A percentile compares a stretch with the other conserved stretches of the same genome.
Conservation (phyloP, 2,888 invertebrate species). For the Gerris lacustris region DNA sequence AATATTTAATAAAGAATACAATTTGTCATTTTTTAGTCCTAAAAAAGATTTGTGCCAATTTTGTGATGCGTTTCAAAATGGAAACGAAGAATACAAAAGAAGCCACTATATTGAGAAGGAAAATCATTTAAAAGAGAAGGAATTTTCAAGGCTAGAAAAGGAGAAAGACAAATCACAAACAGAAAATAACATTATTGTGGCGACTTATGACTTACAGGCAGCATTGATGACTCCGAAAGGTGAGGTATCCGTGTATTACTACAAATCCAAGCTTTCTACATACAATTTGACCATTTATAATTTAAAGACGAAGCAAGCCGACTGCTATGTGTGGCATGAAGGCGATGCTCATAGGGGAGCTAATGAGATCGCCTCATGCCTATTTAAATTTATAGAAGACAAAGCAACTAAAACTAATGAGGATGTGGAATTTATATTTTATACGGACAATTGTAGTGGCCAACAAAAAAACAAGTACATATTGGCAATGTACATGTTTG, state of each 20-base stretch:
- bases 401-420: not conserved
- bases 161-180: not conserved
- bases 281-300: slow-evolving; percentile 18
- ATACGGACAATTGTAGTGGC: slow-evolving; percentile 13
- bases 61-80: not conserved
- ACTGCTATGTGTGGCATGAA: slow-evolving; percentile 19
- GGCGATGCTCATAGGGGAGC: slow-evolving; percentile 14
- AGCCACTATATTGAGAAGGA: not conserved
- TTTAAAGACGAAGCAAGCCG: slow-evolving; percentile 13
- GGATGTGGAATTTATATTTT: slow-evolving; percentile 12
- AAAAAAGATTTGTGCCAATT: not conserved
- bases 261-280: slow-evolving; percentile 15
- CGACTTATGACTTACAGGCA: not conserved
- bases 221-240: slow-evolving; percentile 6
- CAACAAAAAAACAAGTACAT: slow-evolving; percentile 12
- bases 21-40: slow-evolving; percentile 23
- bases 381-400: slow-evolving; percentile 10
- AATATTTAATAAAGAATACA: slow-evolving; percentile 30
- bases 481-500: not conserved
- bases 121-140: slow-evolving; percentile 8
- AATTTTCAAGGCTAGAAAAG: slow-evolving; percentile 9
- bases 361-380: slow-evolving; percentile 14
- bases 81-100: slow-evolving; percentile 4
- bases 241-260: slow-evolving; percentile 13
- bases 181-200: slow-evolving; percentile 3